Conservation (phyloP, 2,888 invertebrate species). For the Ochropleura leucogaster region DNA sequence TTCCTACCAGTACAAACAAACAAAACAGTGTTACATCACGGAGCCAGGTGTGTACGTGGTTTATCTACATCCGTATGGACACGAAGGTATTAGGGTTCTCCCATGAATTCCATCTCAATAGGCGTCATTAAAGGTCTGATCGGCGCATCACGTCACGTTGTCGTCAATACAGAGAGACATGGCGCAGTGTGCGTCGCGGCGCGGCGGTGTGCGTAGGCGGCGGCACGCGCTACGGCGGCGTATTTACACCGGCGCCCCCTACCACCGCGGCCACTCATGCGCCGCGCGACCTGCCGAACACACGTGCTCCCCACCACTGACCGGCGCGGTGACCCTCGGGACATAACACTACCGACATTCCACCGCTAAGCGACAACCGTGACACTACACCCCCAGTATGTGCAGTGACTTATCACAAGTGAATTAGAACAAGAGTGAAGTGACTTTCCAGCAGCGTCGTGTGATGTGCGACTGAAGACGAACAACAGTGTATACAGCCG, state of each 20-base stretch:
- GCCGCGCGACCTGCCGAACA: constrained; percentile 86
- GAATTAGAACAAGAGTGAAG: constrained; percentile 80
- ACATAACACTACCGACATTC: constrained; percentile 73
- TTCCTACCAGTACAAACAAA: constrained; percentile 6
- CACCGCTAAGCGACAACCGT: constrained; percentile 73
- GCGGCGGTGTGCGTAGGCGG: constrained; percentile 79
- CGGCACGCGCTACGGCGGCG: constrained; percentile 86
- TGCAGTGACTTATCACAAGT: constrained; percentile 85
- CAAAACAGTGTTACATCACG: constrained; percentile 57
- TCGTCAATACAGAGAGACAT: constrained; percentile 60
- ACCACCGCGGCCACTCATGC: constrained; percentile 89
- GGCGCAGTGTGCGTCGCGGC: constrained; percentile 70
- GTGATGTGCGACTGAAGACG: constrained; percentile 86
- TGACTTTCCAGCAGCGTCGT: constrained; percentile 81
- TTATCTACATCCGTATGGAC: constrained; percentile 69
- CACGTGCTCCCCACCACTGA: constrained; percentile 86
- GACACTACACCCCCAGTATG: constrained; percentile 81
- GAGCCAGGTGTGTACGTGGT: constrained; percentile 61
- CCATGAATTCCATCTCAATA: constrained; percentile 75
- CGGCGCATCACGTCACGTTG: constrained; percentile 71
- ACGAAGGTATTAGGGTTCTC: constrained; percentile 72
- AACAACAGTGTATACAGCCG: constrained; percentile 82
- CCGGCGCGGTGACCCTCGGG: constrained; percentile 79
- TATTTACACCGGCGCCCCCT: constrained; percentile 90
- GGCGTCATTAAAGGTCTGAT: constrained; percentile 71